Evolutionary conservation across 2,888 invertebrate species (phyloP), one percentile per base, ranked within the genome.

Genomic region (Tridacna crocea): DNA sequence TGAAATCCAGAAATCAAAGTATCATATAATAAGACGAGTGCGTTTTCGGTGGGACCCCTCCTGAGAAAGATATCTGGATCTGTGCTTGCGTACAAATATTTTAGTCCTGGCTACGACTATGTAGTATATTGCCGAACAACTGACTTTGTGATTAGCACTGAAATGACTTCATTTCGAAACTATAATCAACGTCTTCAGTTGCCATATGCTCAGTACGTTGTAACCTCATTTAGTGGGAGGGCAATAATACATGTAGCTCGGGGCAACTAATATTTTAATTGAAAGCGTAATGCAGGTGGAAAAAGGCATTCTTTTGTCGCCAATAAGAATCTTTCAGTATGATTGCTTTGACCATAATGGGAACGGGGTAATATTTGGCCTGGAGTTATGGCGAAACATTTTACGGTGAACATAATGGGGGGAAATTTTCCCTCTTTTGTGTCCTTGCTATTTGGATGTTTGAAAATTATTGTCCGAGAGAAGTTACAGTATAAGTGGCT

Each of bases 211-310:
- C 60, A 36, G 36, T 63, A 63, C 24, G 26, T 63, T 27, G 27
- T 63, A 63, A 26, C 27, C 27, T 63, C 24, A 63, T 63, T 63
- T 63, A 36, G 36, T 36, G 36, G 36, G 36, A 10, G 26, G 26
- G 27, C 63, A 63, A 63, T 63, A 63, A 63, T 63, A 27, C 63
- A 26, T 17, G 27, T 63, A 24, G 63, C 63, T 27, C 6, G 10
- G 17, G 26, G 63, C 26, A 27, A 63, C 36, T 63, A 26, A 2
- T 27, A 63, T 63, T 63, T 26, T 63, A 63, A 63, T 63, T 63
- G 63, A 63, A 63, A 63, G 27, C 26, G 63, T 63, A 63, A 63
- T 63, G 63, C 63, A 63, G 63, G 26, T 27, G 63, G 63, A 63
- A 63, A 63, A 63, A 36, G 36, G 63, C 27, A 27, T 26, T 26